These are phyloP conservation scores for Colistium nudipinnis DNA, from an alignment of 2,113 vertebrate species.

Conservation along the genomic window DNA sequence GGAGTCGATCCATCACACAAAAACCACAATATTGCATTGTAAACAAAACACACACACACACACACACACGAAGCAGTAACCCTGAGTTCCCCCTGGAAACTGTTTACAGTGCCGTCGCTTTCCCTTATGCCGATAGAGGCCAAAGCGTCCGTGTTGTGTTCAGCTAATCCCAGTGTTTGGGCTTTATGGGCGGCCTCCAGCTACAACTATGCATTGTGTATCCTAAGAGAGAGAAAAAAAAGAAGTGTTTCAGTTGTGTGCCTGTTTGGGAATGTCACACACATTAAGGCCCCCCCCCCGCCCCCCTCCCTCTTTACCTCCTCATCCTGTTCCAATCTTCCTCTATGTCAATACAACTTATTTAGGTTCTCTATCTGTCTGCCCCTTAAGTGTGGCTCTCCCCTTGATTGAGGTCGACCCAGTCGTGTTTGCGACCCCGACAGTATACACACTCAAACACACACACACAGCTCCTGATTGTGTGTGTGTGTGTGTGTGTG, in stretches of 20 bases:
- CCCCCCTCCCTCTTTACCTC: conserved; percentile 15
- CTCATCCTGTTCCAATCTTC: conserved; percentile 21
- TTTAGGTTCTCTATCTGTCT: conserved; percentile 63
- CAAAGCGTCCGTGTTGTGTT: conserved; percentile 75
- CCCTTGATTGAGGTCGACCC: conserved; percentile 70
- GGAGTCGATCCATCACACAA: conserved; percentile 60
- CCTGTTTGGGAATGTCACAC: conserved; percentile 50
- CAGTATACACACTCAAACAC: not conserved
- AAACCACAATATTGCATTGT: conserved; percentile 60
- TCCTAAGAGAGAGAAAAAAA: conserved; percentile 27
- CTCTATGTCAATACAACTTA: conserved; percentile 53
- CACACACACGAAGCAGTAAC: conserved; percentile 47
- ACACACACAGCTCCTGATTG: conserved; percentile 25
- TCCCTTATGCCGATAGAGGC: conserved; percentile 62
- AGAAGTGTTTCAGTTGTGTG: conserved; percentile 35
- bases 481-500: conserved; percentile 19
- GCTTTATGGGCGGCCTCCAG: conserved; percentile 59
- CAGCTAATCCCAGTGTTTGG: conserved; percentile 75
- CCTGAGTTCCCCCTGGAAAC: conserved; percentile 69
- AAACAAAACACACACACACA: conserved; percentile 55
- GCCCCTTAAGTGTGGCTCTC: conserved; percentile 57
- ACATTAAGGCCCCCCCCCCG: conserved; percentile 31
- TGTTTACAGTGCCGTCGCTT: conserved; percentile 68
- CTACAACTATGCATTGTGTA: conserved; percentile 28
- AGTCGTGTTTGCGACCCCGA: conserved; percentile 54